Conservation (phyloP, 2,113 vertebrate genomes). For the Ameiurus melas region DNA sequence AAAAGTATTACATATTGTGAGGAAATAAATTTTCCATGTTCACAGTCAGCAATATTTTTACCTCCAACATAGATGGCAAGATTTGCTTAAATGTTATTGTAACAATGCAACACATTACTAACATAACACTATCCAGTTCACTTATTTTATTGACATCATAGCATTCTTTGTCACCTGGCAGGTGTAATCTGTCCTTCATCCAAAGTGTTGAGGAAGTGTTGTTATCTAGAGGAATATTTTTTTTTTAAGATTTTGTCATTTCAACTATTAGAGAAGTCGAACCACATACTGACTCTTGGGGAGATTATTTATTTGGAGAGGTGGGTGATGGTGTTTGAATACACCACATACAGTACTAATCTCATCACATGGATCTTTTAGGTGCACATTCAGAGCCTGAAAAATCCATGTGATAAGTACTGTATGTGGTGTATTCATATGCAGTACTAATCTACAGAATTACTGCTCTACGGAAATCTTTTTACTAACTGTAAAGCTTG, state of each 20-base stretch:
- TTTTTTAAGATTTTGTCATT: neutral
- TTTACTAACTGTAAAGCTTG: neutral
- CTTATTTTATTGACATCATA: neutral
- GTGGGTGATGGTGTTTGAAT: neutral
- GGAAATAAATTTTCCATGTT: neutral
- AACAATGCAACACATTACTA: neutral
- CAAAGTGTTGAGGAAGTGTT: neutral
- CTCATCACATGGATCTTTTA: slow-evolving; percentile 52
- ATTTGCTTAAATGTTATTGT: neutral
- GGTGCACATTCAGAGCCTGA: slow-evolving; percentile 86
- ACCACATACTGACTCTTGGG: neutral
- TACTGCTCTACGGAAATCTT: slow-evolving; percentile 49
- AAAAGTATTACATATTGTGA: neutral
- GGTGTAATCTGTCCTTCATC: neutral
- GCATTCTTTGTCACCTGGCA: neutral
- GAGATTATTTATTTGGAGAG: neutral
- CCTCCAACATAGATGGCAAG: neutral
- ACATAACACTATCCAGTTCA: neutral
- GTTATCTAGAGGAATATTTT: neutral
- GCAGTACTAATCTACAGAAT: neutral
- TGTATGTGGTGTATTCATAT: neutral
- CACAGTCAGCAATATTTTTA: neutral
- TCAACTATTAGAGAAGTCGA: neutral
- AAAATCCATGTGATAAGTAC: neutral
- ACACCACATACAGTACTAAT: neutral